Conservation (phyloP, 2,797 vertebrate genomes). For the Aplochiton taeniatus region DNA sequence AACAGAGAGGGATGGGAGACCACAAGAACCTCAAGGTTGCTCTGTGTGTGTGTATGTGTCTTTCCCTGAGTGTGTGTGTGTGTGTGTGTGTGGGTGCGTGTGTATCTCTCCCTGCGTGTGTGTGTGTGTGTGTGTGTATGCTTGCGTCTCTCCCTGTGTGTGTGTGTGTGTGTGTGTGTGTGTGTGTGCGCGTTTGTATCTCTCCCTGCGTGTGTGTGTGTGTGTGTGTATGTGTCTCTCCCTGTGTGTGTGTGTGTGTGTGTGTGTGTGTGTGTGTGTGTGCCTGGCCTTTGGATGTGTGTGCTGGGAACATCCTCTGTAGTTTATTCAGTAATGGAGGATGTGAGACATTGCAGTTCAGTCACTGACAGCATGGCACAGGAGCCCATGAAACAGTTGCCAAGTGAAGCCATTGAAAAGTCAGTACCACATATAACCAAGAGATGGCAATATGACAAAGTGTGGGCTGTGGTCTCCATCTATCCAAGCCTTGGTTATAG, state of each 20-base stretch:
- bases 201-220: background rate
- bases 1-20: slow-evolving; percentile 6
- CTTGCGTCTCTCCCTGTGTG: background rate
- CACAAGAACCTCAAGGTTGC: background rate
- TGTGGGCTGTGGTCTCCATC: background rate
- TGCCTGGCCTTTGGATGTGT: background rate
- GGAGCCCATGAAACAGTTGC: background rate
- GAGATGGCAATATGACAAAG: slow-evolving; percentile 20
- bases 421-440: slow-evolving; percentile 1
- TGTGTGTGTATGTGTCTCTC: background rate
- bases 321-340: slow-evolving; percentile 6
- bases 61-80: slow-evolving; percentile 1
- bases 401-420: background rate
- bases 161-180: background rate
- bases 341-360: background rate
- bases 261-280: background rate
- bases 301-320: background rate
- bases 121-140: background rate
- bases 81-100: slow-evolving; percentile 1
- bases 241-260: background rate
- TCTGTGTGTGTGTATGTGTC: slow-evolving; percentile 15
- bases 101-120: background rate
- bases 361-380: background rate
- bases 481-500: background rate
- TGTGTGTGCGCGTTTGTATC: background rate